Evolutionary conservation across 2,888 invertebrate species (phyloP), one percentile per base, ranked within the genome.

Genomic region (Rhyacophila evoluta): DNA sequence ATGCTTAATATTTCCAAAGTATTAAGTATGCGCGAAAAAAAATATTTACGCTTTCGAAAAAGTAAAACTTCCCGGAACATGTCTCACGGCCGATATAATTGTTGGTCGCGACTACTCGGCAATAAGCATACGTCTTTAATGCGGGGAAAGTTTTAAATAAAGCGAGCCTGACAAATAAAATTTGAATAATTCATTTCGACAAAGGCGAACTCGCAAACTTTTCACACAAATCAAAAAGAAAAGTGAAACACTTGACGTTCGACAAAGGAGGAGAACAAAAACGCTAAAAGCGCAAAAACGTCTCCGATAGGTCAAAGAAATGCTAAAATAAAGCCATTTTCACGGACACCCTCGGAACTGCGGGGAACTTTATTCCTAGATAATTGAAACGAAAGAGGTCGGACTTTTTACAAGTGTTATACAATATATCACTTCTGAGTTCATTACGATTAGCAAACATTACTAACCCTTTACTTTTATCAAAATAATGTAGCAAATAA

Each of bases 221-320:
- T 55, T 55, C 25, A 55, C 55, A 55, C 55, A 55, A 55, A 55
- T 55, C 55, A 55, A 55, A 55, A 55, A 55, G 55, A 55, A 55
- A 55, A 55, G 55, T 55, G 55, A 55, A 55, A 55, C 55, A 55
- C 55, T 55, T 55, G 55, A 55, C 55, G 55, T 55, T 55, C 25
- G 55, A 55, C 55, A 55, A 55, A 55, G 55, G 25, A 55, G 55
- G 55, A 55, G 55, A 55, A 55, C 10, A 19, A 55, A 41, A 55
- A 55, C 55, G 55, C 25, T 55, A 55, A 55, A 55, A 25, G 55
- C 55, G 25, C 55, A 55, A 55, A 55, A 55, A 55, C 55, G 55
- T 55, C 55, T 55, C 25, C 55, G 10, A 55, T 55, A 55, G 55
- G 55, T 55, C 8, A 25, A 55, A 19, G 10, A 55, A 55, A 55